phyloP scores from a whole-genome alignment of 2,888 invertebrate species.

The Pelosia muscerda region DNA sequence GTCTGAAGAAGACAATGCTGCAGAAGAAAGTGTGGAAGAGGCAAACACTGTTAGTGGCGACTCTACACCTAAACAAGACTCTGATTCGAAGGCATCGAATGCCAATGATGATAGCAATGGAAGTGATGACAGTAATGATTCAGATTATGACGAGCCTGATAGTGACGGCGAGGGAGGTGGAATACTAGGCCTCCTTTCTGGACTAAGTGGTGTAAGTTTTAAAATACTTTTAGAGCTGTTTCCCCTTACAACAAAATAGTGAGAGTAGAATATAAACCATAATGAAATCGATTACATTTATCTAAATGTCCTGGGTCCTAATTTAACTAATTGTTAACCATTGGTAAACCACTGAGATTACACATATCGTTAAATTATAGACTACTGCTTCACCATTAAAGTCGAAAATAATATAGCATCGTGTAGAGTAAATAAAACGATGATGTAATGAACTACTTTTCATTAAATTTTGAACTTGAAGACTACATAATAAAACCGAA shows the following conservation, averaged over 20 bases:
- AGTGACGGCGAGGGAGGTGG: slow-evolving; percentile 82
- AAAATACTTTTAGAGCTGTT: neutral
- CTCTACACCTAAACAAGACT: slow-evolving; percentile 60
- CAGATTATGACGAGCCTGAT: slow-evolving; percentile 77
- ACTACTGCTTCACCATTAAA: too few relatives aligned
- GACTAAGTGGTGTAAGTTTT: slow-evolving; percentile 79
- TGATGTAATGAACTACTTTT: too few relatives aligned
- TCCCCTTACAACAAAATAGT: neutral
- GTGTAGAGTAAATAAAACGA: too few relatives aligned
- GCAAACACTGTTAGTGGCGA: slow-evolving; percentile 46
- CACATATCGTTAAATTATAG: too few relatives aligned
- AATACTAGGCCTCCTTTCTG: slow-evolving; percentile 76
- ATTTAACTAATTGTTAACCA: too few relatives aligned
- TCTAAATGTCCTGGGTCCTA: too few relatives aligned
- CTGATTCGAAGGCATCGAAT: slow-evolving; percentile 51
- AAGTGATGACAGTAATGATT: slow-evolving; percentile 58
- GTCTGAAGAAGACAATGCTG: slow-evolving; percentile 52
- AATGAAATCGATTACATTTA: too few relatives aligned
- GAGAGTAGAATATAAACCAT: too few relatives aligned
- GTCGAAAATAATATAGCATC: too few relatives aligned
- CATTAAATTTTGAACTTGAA: too few relatives aligned
- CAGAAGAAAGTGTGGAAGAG: slow-evolving; percentile 62
- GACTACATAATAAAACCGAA: too few relatives aligned
- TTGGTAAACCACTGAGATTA: too few relatives aligned
- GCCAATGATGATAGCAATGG: slow-evolving; percentile 36